Evolutionary conservation across 2,888 invertebrate species (phyloP).

Genomic region (Drosophila bunnanda): DNA sequence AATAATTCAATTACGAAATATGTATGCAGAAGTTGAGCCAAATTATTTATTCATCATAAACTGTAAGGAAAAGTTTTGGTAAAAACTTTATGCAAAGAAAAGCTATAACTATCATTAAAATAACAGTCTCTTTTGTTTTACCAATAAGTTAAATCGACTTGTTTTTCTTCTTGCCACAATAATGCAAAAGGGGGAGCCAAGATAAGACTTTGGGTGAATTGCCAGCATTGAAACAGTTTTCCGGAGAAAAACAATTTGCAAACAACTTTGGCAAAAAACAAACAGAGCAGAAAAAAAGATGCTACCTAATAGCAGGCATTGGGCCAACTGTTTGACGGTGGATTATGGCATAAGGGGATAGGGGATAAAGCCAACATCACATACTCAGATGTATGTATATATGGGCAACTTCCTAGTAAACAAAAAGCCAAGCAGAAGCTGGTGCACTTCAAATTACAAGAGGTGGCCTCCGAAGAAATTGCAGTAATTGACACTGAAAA

Average conservation of each 20-base stretch:
- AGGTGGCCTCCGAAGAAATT: slow-evolving; percentile 41
- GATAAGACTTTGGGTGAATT: slow-evolving; percentile 24
- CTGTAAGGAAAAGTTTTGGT: background rate
- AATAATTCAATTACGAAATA: slow-evolving; percentile 1
- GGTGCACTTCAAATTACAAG: slow-evolving; percentile 32
- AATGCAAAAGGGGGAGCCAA: slow-evolving; percentile 7
- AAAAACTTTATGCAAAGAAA: slow-evolving; percentile 31
- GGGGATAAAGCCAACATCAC: slow-evolving; percentile 7
- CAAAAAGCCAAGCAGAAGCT: slow-evolving; percentile 29
- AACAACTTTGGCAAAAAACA: slow-evolving; percentile 51
- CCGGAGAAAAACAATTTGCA: slow-evolving; percentile 56
- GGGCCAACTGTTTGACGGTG: slow-evolving; percentile 13
- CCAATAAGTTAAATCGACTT: slow-evolving; percentile 32
- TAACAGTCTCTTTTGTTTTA: slow-evolving; percentile 1
- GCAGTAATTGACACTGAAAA: slow-evolving; percentile 69
- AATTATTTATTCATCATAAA: slow-evolving; percentile 23
- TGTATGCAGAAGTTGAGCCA: background rate
- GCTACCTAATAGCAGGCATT: slow-evolving; percentile 47
- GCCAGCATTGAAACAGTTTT: slow-evolving; percentile 45
- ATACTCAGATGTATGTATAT: slow-evolving; percentile 23
- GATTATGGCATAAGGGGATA: background rate
- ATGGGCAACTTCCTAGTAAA: slow-evolving; percentile 58
- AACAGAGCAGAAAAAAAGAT: slow-evolving; percentile 27
- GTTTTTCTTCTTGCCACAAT: slow-evolving; percentile 11
- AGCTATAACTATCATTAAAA: slow-evolving; percentile 20